Conservation (phyloP, 2,888 invertebrate species). For the Drosophila peninsularis region DNA sequence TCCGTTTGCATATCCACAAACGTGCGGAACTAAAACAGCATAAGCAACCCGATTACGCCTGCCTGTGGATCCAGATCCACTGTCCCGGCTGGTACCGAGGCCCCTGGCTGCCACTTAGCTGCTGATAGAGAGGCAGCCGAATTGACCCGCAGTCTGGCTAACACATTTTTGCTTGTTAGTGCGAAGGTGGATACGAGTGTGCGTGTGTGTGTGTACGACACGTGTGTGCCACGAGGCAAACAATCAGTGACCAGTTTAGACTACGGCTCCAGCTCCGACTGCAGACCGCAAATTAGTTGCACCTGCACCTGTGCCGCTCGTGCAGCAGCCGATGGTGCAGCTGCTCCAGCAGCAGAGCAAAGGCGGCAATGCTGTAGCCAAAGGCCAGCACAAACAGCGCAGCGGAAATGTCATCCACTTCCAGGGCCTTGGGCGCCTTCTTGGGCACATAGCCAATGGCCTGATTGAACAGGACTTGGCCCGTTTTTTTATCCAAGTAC, state of each 20-base stretch:
- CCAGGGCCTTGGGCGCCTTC: conserved; percentile 70
- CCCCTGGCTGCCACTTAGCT: conserved; percentile 33
- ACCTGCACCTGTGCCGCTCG: conserved; percentile 4
- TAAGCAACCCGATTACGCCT: conserved; percentile 54
- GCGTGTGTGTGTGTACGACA: conserved; percentile 32
- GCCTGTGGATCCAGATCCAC: conserved; percentile 28
- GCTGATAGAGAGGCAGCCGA: conserved; percentile 9
- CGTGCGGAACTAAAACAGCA: conserved; percentile 42
- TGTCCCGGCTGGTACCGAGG: conserved; percentile 1
- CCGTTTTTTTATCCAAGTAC: conserved; percentile 75
- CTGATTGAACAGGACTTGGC: conserved; percentile 70
- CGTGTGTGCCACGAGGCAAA: conserved; percentile 47
- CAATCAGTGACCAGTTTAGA: conserved; percentile 42
- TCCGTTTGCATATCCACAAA: conserved; percentile 70
- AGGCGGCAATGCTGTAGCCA: conserved; percentile 70
- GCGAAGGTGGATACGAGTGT: neutral
- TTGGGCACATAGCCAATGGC: conserved; percentile 68
- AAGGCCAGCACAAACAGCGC: conserved; percentile 77
- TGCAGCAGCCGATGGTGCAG: conserved; percentile 30
- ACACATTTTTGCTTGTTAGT: conserved; percentile 36
- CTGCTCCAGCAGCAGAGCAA: conserved; percentile 68
- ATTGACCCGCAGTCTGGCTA: conserved; percentile 28
- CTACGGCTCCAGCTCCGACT: conserved; percentile 20
- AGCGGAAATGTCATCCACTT: conserved; percentile 81
- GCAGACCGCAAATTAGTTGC: conserved; percentile 55